Percentiles rank a stretch among this genome's conserved stretches.
phyloP scores from a whole-genome alignment of 2,113 vertebrate species.

The Mugil cephalus region DNA sequence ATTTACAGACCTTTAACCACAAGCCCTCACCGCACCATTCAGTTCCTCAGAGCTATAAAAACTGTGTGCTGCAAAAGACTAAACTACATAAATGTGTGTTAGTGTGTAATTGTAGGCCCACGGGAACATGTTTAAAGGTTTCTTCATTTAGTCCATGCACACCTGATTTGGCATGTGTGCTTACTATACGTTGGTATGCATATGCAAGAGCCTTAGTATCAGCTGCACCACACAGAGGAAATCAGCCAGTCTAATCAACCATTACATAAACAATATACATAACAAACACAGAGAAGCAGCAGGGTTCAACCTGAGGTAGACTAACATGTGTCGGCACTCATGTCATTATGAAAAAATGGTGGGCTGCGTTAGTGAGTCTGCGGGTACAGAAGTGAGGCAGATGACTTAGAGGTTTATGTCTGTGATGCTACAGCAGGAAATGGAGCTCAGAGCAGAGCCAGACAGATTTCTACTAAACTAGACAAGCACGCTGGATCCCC shows the following conservation, averaged over 20 bases:
- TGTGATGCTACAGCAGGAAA: slow-evolving; percentile 63
- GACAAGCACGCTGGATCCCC: slow-evolving; percentile 26
- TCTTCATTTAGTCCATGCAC: slow-evolving; percentile 2
- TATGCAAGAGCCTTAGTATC: neutral
- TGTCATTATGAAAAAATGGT: slow-evolving; percentile 39
- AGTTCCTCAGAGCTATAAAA: slow-evolving; percentile 32
- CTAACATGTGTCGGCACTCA: neutral
- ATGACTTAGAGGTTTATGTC: slow-evolving; percentile 44
- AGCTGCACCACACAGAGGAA: neutral
- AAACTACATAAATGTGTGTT: slow-evolving; percentile 9
- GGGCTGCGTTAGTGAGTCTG: slow-evolving; percentile 14
- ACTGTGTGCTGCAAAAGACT: slow-evolving; percentile 19
- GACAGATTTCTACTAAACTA: slow-evolving; percentile 60
- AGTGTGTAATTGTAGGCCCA: slow-evolving; percentile 1
- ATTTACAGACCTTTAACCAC: slow-evolving; percentile 59
- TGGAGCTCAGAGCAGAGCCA: slow-evolving; percentile 37
- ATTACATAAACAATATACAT: slow-evolving; percentile 10
- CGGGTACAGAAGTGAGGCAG: slow-evolving; percentile 42
- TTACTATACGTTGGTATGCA: neutral
- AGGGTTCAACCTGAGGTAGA: slow-evolving; percentile 19
- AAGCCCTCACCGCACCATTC: slow-evolving; percentile 19
- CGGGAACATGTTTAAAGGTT: neutral
- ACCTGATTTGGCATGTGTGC: neutral
- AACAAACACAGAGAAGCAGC: slow-evolving; percentile 7
- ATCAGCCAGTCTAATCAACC: slow-evolving; percentile 14